phyloP scores from a whole-genome alignment of 2,888 invertebrate genomes.

The Metopia argyrocephala region DNA sequence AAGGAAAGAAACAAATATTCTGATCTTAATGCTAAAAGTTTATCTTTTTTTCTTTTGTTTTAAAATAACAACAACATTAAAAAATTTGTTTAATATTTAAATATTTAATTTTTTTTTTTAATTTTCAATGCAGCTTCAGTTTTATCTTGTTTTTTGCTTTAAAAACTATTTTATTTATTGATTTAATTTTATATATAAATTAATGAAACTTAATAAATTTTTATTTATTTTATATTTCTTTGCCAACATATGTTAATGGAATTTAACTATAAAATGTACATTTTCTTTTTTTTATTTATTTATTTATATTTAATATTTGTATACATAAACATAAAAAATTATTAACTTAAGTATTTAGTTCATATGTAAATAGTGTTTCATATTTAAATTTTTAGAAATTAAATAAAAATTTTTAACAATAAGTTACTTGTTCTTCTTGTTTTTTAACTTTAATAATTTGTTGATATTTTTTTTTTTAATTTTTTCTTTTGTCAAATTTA shows the following conservation, averaged over 20 bases:
- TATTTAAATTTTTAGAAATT: too few species aligned
- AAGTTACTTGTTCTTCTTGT: not conserved
- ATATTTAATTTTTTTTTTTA: constrained; percentile 5
- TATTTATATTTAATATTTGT: constrained; percentile 11
- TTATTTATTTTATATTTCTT: too few species aligned
- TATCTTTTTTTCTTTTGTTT: constrained; percentile 19
- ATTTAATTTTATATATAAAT: too few species aligned
- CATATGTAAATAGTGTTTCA: too few species aligned
- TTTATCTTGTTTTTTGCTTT: not conserved
- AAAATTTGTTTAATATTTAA: constrained; percentile 22
- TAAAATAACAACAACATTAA: constrained; percentile 22
- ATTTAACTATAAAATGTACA: constrained; percentile 52
- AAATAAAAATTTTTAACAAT: not conserved
- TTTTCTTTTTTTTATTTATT: too few species aligned
- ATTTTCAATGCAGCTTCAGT: not conserved
- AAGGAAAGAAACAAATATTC: not conserved
- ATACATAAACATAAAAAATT: constrained; percentile 31
- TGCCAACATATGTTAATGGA: too few species aligned
- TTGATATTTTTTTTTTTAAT: not conserved
- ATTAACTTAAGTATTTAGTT: not conserved
- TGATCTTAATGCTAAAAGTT: constrained; percentile 28
- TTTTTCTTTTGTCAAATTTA: constrained; percentile 1
- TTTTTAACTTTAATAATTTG: not conserved
- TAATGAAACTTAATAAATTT: too few species aligned
- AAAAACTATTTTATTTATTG: constrained; percentile 11